Evolutionary conservation across 1,140 invertebrate species (phyloP), one percentile per base, ranked within the genome.

Genomic region (Ectropis grisescens): DNA sequence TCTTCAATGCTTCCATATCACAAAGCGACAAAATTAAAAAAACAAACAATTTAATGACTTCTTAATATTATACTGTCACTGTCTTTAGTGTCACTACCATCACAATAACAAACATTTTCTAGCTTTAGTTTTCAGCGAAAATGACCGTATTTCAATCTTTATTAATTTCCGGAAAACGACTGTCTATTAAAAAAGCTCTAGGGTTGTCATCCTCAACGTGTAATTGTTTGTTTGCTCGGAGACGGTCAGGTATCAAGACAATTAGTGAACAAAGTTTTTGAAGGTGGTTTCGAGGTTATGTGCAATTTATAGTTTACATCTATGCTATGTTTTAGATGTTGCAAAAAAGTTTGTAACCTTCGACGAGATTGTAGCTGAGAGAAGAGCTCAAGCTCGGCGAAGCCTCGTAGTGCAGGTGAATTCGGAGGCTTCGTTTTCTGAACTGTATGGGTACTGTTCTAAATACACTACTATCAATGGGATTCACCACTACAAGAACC

Each of bases 361-460:
- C 42, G 75, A 82, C 27, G 75, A 80, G 42, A 31, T 82, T 22
- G 58, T 72, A 6, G 38, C 53, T 10, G 57, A 67, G 15, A 69
- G 87, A 47, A 81, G 82, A 64, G 45, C 59, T 11, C 81, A 91
- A 74, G 89, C 90, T 4, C 65, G 70, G 25, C 64, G 84, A 35
- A 89, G 87, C 62, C 59, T 89, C 14, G 58, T 89, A 8, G 79
- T 89, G 11, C 85, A 89, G 82, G 86, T 89, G 1, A 85, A 87
- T 48, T 88, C 88, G 0, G 71, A 85, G 22, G 82, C 85, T 22
- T 89, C 86, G 3, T 85, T 84, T 45, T 55, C 57, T 29, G 85
- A 90, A 71, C 70, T 91, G 15, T 82, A 86, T 60, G 67, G 78
- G 1, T 89, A 90, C 65, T 91, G 89, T 64, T 79, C 69, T 24